Conservation (phyloP, 2,888 invertebrate genomes). For the Altica lythri region DNA sequence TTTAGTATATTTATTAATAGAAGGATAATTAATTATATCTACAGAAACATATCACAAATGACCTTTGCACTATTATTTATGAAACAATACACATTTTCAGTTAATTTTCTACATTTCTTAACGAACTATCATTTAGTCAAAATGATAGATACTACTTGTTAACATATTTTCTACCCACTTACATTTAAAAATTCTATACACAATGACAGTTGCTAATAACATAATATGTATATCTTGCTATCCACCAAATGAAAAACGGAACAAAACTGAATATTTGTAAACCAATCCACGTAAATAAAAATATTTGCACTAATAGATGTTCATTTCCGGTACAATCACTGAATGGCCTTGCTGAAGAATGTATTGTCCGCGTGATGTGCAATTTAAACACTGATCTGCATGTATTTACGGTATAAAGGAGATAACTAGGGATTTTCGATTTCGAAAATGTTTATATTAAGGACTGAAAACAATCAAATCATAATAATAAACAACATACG, state of each 20-base stretch:
- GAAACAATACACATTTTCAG: too few relatives aligned
- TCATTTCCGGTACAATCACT: slow-evolving; percentile 22
- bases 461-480: too few relatives aligned
- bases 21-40: too few relatives aligned
- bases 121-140: too few relatives aligned
- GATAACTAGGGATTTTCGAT: neutral
- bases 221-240: neutral
- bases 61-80: too few relatives aligned
- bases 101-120: too few relatives aligned
- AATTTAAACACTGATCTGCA: neutral
- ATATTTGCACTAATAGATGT: slow-evolving; percentile 12
- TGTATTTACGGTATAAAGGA: neutral
- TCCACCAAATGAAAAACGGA: neutral
- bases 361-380: slow-evolving; percentile 17
- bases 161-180: too few relatives aligned
- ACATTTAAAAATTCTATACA: slow-evolving; percentile 2
- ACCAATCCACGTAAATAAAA: slow-evolving; percentile 6
- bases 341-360: slow-evolving; percentile 20
- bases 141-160: too few relatives aligned
- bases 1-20: too few relatives aligned
- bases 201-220: neutral
- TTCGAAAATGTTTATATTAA: too few relatives aligned
- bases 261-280: slow-evolving; percentile 3
- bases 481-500: too few relatives aligned
- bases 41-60: too few relatives aligned